These are phyloP conservation scores for Chymomyza fuscimana DNA, from an alignment of 2,888 invertebrate genomes.

Conservation along the genomic window DNA sequence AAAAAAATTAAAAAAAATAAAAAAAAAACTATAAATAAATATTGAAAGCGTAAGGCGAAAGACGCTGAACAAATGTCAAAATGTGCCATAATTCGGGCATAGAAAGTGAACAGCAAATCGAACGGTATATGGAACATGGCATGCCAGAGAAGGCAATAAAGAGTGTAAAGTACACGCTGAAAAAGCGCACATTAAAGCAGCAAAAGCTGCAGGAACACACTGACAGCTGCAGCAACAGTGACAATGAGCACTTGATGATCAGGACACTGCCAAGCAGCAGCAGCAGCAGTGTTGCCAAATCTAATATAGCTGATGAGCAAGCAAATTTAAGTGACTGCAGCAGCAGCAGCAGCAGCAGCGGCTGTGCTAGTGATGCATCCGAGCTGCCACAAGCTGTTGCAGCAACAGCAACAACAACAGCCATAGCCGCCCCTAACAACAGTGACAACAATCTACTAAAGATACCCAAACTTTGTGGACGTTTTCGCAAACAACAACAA, in stretches of 20 bases:
- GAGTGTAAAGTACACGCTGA: conserved; percentile 73
- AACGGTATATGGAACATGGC: conserved; percentile 76
- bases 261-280: not conserved
- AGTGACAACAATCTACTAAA: conserved; percentile 32
- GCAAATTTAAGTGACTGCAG: conserved; percentile 9
- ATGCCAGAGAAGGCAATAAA: conserved; percentile 78
- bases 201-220: conserved; percentile 21
- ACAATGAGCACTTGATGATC: not conserved
- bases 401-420: not conserved
- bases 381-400: not conserved
- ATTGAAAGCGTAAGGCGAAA: not conserved
- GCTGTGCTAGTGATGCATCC: conserved; percentile 4
- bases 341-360: conserved; percentile 12
- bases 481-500: conserved; percentile 48
- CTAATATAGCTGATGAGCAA: conserved; percentile 8
- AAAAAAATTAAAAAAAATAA: conserved; percentile 21
- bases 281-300: conserved; percentile 6
- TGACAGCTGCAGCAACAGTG: conserved; percentile 19
- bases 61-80: conserved; percentile 58
- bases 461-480: conserved; percentile 61
- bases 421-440: not conserved
- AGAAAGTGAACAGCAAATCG: conserved; percentile 77
- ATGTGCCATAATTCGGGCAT: conserved; percentile 77
- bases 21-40: conserved; percentile 5
- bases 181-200: conserved; percentile 56